Base-by-base conservation (phyloP, 2,113 vertebrate genomes). In the Ailurus styani region DNA sequence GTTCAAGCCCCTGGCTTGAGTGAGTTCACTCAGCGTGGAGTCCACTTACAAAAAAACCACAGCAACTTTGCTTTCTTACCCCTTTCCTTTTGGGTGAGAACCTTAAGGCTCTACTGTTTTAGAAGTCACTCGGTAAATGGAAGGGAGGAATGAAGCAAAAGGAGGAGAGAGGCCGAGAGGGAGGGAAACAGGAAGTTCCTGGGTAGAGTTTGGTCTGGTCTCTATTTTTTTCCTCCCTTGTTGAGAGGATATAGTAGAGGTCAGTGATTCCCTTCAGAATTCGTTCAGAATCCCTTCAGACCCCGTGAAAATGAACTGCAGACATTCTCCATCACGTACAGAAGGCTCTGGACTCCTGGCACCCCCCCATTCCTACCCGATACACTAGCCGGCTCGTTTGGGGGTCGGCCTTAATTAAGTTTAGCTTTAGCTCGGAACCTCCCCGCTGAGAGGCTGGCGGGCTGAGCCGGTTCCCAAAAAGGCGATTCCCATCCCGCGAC, bases 401-500 rank as follows among this genome's bases (percentile, higher is more conserved):
- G 42, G 47, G 42, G 6, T 18, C 3, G 0, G 4, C 40, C 42
- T 88, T 57, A 42, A 17, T 88, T 57, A 42, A 17, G 2, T 37
- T 91, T 40, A n/a, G 23, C 18, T 68, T 40, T 60, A 27, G 18
- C 57, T 45, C 4, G 10, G 50, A 62, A 18, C 15, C 31, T 0
- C 1, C 18, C 34, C 47, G 8, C 6, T 42, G n/a, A 15, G 55
- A 87, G 55, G 25, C 34, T 4, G 4, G 31, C 10, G 6, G 0
- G 17, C 10, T 3, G 20, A 81, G 82, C 20, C 0, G 0, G 29
- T 95, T 96, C 40, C 72, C 60, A 2, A 8, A 47, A 85, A 91
- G 57, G 60, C 78, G 47, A 82, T n/a, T 94, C 34, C 79, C 40
- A 14, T 14, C 0, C 1, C 6, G 27, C 92, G 97, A 96, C 99